Conservation (phyloP, 2,797 vertebrate species). For the Xenops minutus region DNA sequence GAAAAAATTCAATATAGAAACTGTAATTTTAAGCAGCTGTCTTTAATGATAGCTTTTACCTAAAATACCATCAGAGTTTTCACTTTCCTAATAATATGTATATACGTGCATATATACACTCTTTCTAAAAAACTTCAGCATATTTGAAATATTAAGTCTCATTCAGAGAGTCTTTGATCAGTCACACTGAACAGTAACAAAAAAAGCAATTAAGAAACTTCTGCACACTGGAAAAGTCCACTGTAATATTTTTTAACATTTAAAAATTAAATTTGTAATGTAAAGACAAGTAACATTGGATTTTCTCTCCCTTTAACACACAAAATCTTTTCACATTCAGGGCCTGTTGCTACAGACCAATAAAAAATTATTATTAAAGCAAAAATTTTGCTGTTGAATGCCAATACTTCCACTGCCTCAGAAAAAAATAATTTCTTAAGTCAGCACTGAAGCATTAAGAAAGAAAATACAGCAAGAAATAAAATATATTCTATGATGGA, state of each 20-base stretch:
- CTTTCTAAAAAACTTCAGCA: neutral
- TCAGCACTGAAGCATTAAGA: slow-evolving; percentile 69
- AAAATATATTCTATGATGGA: slow-evolving; percentile 48
- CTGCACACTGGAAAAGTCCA: neutral
- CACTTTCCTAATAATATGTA: neutral
- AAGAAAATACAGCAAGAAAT: slow-evolving; percentile 54
- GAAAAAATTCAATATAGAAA: neutral
- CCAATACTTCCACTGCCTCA: slow-evolving; percentile 4
- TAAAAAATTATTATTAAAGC: slow-evolving; percentile 75
- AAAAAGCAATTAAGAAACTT: neutral
- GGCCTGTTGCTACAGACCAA: slow-evolving; percentile 9
- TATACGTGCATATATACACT: neutral
- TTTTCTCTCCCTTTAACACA: slow-evolving; percentile 8
- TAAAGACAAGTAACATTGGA: neutral
- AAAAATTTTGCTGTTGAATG: slow-evolving; percentile 54
- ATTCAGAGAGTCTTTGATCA: neutral
- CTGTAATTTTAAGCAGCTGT: neutral
- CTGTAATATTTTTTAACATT: slow-evolving; percentile 29
- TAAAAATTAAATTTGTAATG: slow-evolving; percentile 33
- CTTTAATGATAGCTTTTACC: neutral
- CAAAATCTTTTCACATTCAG: slow-evolving; percentile 26
- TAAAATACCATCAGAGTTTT: neutral
- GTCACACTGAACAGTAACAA: neutral
- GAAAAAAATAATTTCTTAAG: slow-evolving; percentile 58
- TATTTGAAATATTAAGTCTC: neutral